These are phyloP conservation scores for Anadara kagoshimensis DNA, from an alignment of 1,140 invertebrate species.

Conservation along the genomic window DNA sequence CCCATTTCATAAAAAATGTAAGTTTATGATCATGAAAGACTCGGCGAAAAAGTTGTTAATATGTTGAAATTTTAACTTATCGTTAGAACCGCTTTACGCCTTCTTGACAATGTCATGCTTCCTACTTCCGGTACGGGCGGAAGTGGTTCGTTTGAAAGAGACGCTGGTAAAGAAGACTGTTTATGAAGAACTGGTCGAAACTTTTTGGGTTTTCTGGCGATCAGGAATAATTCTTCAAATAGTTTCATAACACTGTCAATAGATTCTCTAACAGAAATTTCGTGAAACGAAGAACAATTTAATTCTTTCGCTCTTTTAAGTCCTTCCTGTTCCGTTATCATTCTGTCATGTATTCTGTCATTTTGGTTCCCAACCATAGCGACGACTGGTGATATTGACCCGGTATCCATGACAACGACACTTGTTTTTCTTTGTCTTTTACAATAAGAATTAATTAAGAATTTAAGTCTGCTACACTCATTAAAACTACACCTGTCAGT, in stretches of 20 bases:
- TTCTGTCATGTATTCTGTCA: slow-evolving; percentile 91
- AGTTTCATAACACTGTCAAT: slow-evolving; percentile 76
- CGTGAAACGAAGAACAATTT: slow-evolving; percentile 86
- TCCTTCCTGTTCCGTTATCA: slow-evolving; percentile 91
- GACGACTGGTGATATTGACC: slow-evolving; percentile 77
- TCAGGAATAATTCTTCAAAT: slow-evolving; percentile 58
- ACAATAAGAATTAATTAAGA: slow-evolving; percentile 87
- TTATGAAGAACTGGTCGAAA: slow-evolving; percentile 17
- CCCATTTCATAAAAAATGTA: too few relatives aligned
- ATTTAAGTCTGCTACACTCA: slow-evolving; percentile 86
- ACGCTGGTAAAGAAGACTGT: slow-evolving; percentile 28
- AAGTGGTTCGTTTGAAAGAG: slow-evolving; percentile 22
- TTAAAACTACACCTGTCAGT: slow-evolving; percentile 89
- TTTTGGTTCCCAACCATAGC: slow-evolving; percentile 91
- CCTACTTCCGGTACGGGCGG: not conserved
- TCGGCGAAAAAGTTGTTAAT: too few relatives aligned
- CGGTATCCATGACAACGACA: slow-evolving; percentile 75
- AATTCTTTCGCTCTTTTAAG: slow-evolving; percentile 81
- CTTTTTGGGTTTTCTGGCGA: slow-evolving; percentile 32
- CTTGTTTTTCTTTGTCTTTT: slow-evolving; percentile 77
- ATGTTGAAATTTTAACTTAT: slow-evolving; percentile 1
- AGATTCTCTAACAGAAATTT: slow-evolving; percentile 87
- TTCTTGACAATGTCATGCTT: slow-evolving; percentile 9
- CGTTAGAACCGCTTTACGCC: slow-evolving; percentile 36
- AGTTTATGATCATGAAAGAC: too few relatives aligned